A percentile compares a stretch with the other conserved stretches of the same genome.
phyloP scores from a whole-genome alignment of 2,797 vertebrate genomes.

The Karalla daura region DNA sequence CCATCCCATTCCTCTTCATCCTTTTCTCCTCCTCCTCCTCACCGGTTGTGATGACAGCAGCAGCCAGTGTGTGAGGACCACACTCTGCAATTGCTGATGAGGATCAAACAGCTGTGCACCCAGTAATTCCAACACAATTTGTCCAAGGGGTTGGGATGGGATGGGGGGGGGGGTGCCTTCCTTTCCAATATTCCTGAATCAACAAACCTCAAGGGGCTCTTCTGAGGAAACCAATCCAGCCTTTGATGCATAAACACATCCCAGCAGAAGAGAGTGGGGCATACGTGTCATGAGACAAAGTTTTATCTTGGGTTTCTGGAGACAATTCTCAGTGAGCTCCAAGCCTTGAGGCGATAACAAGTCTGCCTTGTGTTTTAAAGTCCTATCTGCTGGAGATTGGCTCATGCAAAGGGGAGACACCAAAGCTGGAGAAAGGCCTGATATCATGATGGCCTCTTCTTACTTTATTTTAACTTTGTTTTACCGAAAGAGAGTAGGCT shows the following conservation, averaged over 20 bases:
- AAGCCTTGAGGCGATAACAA: constrained; percentile 43
- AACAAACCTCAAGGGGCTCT: constrained; percentile 21
- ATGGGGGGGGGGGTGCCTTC: too few relatives aligned
- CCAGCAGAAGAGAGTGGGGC: constrained; percentile 18
- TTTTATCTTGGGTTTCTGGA: constrained; percentile 10
- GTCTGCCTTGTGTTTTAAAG: constrained; percentile 34
- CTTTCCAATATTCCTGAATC: background rate
- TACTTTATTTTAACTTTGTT: background rate
- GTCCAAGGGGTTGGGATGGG: background rate
- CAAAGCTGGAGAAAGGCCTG: background rate
- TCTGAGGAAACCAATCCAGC: constrained; percentile 19
- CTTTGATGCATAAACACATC: constrained; percentile 43
- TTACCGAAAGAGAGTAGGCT: background rate
- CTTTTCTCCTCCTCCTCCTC: constrained; percentile 10
- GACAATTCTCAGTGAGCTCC: constrained; percentile 31
- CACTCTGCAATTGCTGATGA: constrained; percentile 3
- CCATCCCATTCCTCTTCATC: constrained; percentile 6
- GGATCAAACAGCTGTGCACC: constrained; percentile 5
- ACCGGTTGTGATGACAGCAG: constrained; percentile 16
- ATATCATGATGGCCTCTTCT: background rate
- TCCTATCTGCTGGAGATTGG: constrained; percentile 38
- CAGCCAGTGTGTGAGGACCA: constrained; percentile 3
- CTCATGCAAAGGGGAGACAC: constrained; percentile 14
- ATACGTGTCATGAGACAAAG: constrained; percentile 10
- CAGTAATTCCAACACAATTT: background rate